phyloP scores from a whole-genome alignment of 2,113 vertebrate genomes.

The Thalassoma bifasciatum region DNA sequence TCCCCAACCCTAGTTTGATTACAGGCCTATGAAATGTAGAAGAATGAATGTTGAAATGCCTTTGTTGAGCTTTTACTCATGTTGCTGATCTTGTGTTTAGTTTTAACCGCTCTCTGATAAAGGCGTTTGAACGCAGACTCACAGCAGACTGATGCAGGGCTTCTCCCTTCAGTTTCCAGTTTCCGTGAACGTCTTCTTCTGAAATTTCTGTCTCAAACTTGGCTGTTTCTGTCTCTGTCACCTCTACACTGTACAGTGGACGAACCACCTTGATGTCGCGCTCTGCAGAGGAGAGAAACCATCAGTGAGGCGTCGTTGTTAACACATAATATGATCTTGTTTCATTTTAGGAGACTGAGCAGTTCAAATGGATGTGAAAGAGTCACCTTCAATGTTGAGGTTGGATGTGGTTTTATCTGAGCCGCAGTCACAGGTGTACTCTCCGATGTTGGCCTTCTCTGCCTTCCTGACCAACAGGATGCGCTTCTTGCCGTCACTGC shows the following conservation, averaged over 20 bases:
- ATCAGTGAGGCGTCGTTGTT: neutral
- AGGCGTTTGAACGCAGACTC: slow-evolving; percentile 61
- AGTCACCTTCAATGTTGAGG: slow-evolving; percentile 93
- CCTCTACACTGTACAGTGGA: slow-evolving; percentile 94
- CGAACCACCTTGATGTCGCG: slow-evolving; percentile 93
- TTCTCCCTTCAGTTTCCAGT: slow-evolving; percentile 96
- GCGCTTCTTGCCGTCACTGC: slow-evolving; percentile 91
- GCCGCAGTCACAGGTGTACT: slow-evolving; percentile 95
- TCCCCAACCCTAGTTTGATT: no score
- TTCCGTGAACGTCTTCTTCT: slow-evolving; percentile 92
- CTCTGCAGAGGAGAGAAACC: slow-evolving; percentile 78
- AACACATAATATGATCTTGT: neutral
- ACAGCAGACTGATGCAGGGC: slow-evolving; percentile 90
- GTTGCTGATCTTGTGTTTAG: no score
- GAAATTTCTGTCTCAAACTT: slow-evolving; percentile 97
- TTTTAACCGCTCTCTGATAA: neutral
- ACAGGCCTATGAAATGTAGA: no score
- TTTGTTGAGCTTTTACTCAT: no score
- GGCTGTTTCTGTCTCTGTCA: slow-evolving; percentile 94
- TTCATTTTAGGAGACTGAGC: neutral
- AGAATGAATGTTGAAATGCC: no score
- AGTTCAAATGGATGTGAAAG: neutral
- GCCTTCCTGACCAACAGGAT: slow-evolving; percentile 92
- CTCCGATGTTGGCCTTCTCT: slow-evolving; percentile 91
- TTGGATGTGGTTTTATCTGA: slow-evolving; percentile 94